Base-by-base conservation (phyloP, 2,113 vertebrate species). In the Lampris megalopsis region DNA sequence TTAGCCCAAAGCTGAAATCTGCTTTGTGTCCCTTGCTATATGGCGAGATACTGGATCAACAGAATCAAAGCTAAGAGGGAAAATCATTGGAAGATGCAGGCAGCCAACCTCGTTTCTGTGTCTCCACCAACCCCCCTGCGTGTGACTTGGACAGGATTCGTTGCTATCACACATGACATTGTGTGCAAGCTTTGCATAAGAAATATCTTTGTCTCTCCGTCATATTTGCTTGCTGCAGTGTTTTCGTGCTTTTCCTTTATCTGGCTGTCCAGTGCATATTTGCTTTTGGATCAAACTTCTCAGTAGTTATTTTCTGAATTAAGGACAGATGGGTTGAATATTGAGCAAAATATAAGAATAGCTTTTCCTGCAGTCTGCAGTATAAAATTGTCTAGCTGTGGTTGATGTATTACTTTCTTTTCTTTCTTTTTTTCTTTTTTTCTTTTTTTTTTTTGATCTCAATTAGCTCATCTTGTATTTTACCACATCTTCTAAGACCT, bases 141-240 rank as follows among this genome's bases (percentile, higher is more conserved):
- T 94, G 92, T 93, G 93, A 94, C 92, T 94, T 94, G 94, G 94
- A 94, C 83, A 61, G 83, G 89, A 91, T 93, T 86, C 83, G 73
- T 57, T 79, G 87, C 92, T 94, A 94, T 94, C 93, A 93, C 92
- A 92, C 91, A 89, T 91, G 88, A 93, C 93, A 93, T 90, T 93
- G 92, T 93, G 94, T 91, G 87, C 42, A 41, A 93, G 94, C 93
- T 94, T 94, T 94, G 92, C 93, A 94, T 93, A 93, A 87, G 90
- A 94, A 94, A 94, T 93, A 94, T 93, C 92, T 94, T 94, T 94
- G 93, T 94, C 91, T 93, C 88, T 68, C 80, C 81, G 43, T 57
- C 67, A 73, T 93, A 91, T 94, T 93, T 92, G 90, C 91, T 86
- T 79, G 83, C 85, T 82, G 80, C 76, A 40, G 45, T 86, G 86